phyloP scores from a whole-genome alignment of 2,113 vertebrate species.

The Pygoscelis adeliae region DNA sequence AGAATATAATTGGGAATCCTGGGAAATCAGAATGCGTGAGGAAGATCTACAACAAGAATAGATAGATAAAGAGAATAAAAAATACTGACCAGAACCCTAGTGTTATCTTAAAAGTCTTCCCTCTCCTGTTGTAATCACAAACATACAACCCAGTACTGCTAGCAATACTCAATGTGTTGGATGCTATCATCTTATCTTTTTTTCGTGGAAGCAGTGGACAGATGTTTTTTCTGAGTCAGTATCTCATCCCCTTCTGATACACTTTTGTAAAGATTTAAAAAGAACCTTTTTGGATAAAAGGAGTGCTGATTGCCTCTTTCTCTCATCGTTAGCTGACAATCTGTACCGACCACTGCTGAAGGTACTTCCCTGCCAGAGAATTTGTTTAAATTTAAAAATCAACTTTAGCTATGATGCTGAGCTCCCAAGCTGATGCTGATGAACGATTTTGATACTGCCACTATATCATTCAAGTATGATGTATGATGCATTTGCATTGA shows the following conservation, averaged over 20 bases:
- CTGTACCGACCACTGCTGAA: background rate
- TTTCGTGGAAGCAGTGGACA: background rate
- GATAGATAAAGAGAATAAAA: background rate
- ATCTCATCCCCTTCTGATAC: background rate
- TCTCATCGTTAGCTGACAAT: background rate
- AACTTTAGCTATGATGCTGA: background rate
- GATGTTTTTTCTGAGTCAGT: background rate
- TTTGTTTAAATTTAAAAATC: constrained; percentile 2
- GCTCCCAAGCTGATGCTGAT: background rate
- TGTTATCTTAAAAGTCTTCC: background rate
- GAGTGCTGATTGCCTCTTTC: background rate
- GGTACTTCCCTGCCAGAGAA: background rate
- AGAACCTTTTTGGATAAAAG: background rate
- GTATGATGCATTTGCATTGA: background rate
- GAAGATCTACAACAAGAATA: background rate
- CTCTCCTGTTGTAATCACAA: background rate
- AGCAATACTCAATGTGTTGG: background rate
- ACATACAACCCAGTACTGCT: background rate
- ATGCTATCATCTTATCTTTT: background rate
- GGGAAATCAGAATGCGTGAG: background rate
- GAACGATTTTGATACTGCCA: background rate
- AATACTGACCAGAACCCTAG: background rate
- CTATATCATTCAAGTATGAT: background rate
- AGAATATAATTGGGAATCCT: background rate
- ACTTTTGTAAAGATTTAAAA: background rate